These are phyloP conservation scores for Leptopterna dolabrata DNA, from an alignment of 2,888 invertebrate species.

Conservation along the genomic window DNA sequence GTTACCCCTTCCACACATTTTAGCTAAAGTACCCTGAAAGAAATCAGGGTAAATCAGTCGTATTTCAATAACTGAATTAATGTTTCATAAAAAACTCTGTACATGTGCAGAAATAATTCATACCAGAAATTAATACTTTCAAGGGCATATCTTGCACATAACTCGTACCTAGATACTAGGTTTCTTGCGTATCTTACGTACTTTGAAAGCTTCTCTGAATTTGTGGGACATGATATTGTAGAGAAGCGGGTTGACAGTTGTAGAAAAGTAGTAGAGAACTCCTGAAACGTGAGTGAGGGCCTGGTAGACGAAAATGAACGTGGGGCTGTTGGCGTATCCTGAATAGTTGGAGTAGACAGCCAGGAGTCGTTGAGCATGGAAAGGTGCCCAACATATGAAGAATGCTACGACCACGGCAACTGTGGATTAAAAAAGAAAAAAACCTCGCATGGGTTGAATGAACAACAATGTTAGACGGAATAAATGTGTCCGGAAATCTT, in stretches of 20 bases:
- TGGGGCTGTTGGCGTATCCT: conserved; percentile 58
- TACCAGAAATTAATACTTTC: too few relatives aligned
- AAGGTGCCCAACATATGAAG: conserved; percentile 91
- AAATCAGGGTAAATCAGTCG: too few relatives aligned
- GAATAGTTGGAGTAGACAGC: conserved; percentile 67
- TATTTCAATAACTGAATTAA: too few relatives aligned
- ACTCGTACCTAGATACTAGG: too few relatives aligned
- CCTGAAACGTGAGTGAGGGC: conserved; percentile 86
- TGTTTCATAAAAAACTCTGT: too few relatives aligned
- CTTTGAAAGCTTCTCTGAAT: conserved; percentile 74
- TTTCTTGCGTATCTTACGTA: conserved; percentile 33
- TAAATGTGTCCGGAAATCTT: too few relatives aligned
- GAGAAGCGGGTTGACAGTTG: conserved; percentile 91
- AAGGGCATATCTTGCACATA: too few relatives aligned
- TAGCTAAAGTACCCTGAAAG: conserved; percentile 23
- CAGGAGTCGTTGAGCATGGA: conserved; percentile 89
- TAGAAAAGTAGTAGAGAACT: conserved; percentile 90
- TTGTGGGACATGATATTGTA: conserved; percentile 96
- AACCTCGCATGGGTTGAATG: background rate
- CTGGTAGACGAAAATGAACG: conserved; percentile 73
- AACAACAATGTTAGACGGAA: background rate
- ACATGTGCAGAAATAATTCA: too few relatives aligned
- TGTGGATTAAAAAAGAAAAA: conserved; percentile 65
- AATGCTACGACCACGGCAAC: conserved; percentile 87
- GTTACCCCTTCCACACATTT: conserved; percentile 28